Conservation (phyloP, 92 coral and sea anemone genomes). For the Montipora capitata region DNA sequence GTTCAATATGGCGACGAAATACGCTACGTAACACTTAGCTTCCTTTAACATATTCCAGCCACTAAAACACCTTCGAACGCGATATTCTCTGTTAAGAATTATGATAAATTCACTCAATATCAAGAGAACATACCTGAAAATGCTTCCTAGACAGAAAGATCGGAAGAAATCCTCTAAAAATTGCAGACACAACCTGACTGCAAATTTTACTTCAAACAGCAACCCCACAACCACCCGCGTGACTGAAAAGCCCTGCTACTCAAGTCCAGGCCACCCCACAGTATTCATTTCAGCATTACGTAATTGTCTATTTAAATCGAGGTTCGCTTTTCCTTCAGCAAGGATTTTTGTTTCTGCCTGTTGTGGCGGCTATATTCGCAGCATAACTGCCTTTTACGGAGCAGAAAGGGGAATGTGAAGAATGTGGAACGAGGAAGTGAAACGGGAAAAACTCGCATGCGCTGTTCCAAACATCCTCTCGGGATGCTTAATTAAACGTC, state of each 20-base stretch:
- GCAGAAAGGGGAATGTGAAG: too few relatives aligned
- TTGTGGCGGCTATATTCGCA: too few relatives aligned
- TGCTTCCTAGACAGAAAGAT: constrained; percentile 18
- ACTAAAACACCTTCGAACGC: background rate
- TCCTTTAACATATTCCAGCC: constrained; percentile 30
- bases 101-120: background rate
- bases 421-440: too few relatives aligned
- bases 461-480: too few relatives aligned
- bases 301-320: constrained; percentile 29
- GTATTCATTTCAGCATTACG: constrained; percentile 63
- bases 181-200: constrained; percentile 17
- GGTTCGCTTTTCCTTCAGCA: too few relatives aligned
- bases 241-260: constrained; percentile 77
- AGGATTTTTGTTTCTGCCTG: too few relatives aligned
- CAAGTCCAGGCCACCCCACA: constrained; percentile 69
- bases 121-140: constrained; percentile 52
- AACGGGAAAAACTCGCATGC: too few relatives aligned
- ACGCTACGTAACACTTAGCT: constrained; percentile 62
- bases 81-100: background rate
- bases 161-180: constrained; percentile 17
- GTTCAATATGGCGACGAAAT: constrained; percentile 83
- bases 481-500: too few relatives aligned
- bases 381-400: too few relatives aligned
- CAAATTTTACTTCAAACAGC: constrained; percentile 37
- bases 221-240: constrained; percentile 76